These are phyloP conservation scores for Drosophila auraria DNA, from an alignment of 1,140 invertebrate genomes.

Conservation along the genomic window DNA sequence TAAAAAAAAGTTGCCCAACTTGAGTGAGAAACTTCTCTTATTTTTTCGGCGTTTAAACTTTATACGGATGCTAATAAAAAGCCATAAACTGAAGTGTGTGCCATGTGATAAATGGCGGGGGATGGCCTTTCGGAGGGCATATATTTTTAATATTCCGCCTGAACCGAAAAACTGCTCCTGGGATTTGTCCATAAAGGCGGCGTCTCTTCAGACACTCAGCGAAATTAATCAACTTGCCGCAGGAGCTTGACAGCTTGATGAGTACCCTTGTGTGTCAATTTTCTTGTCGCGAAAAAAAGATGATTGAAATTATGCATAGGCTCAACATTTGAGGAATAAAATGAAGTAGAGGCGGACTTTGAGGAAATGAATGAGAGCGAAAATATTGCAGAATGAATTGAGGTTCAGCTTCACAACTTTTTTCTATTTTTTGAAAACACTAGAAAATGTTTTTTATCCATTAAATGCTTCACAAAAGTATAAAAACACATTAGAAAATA, in stretches of 20 bases:
- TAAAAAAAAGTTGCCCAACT: constrained; percentile 31
- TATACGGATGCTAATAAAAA: constrained; percentile 43
- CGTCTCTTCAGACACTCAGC: constrained; percentile 33
- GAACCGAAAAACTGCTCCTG: constrained; percentile 42
- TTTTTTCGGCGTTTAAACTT: constrained; percentile 32
- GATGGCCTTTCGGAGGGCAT: neutral
- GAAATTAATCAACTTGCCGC: constrained; percentile 49
- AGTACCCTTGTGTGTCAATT: neutral
- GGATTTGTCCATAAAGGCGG: constrained; percentile 48
- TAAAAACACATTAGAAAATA: no score
- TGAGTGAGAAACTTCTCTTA: neutral
- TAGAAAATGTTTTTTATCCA: neutral
- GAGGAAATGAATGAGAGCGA: neutral
- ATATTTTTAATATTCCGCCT: constrained; percentile 15
- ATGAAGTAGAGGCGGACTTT: neutral
- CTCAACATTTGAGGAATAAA: constrained; percentile 2
- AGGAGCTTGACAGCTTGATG: constrained; percentile 7
- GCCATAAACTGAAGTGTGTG: constrained; percentile 51
- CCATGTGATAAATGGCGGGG: constrained; percentile 41
- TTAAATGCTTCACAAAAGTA: neutral
- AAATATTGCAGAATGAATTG: no score
- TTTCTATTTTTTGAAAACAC: neutral
- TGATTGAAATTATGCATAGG: constrained; percentile 28
- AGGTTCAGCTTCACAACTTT: neutral
- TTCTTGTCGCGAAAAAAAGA: neutral